Conservation (phyloP, 2,797 vertebrate genomes). For the Falco biarmicus region DNA sequence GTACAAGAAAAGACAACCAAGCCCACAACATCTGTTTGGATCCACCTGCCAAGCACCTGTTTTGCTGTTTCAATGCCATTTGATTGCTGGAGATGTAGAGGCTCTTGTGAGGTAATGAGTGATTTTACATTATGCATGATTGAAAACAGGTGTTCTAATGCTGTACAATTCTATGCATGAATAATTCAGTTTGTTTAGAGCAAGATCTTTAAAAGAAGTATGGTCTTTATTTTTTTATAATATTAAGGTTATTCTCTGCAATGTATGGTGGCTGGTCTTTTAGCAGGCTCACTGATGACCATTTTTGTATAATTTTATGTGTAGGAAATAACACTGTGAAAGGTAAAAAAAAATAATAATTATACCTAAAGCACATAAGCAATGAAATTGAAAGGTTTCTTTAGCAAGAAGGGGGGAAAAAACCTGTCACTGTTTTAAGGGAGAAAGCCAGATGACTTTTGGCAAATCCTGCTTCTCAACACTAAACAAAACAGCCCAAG, state of each 20-base stretch:
- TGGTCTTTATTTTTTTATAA: slow-evolving; percentile 76
- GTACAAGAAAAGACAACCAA: slow-evolving; percentile 84
- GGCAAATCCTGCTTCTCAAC: slow-evolving; percentile 75
- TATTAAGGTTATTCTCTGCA: slow-evolving; percentile 74
- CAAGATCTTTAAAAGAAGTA: slow-evolving; percentile 85
- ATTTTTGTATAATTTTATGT: slow-evolving; percentile 76
- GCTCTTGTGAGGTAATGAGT: slow-evolving; percentile 98
- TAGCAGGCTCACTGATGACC: slow-evolving; percentile 72
- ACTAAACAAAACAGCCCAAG: slow-evolving; percentile 77
- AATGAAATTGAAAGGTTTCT: slow-evolving; percentile 76
- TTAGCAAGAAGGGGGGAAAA: slow-evolving; percentile 64
- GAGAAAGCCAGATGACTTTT: slow-evolving; percentile 78
- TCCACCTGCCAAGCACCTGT: slow-evolving; percentile 99
- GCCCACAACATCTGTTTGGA: slow-evolving; percentile 92
- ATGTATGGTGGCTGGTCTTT: slow-evolving; percentile 70
- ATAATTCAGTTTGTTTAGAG: slow-evolving; percentile 94
- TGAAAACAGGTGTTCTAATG: slow-evolving; percentile 98
- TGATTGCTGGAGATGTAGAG: slow-evolving; percentile 97
- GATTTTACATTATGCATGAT: slow-evolving; percentile 94
- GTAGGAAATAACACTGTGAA: slow-evolving; percentile 73
- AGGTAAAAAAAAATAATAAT: slow-evolving; percentile 73
- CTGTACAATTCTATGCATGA: slow-evolving; percentile 93
- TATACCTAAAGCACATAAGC: slow-evolving; percentile 72
- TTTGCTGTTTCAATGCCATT: slow-evolving; percentile 94
- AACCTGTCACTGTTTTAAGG: slow-evolving; percentile 73